Evolutionary conservation across 2,113 vertebrate genomes (phyloP), one percentile per base, ranked within the genome.

Genomic region (Cyprinodon tularosa): DNA sequence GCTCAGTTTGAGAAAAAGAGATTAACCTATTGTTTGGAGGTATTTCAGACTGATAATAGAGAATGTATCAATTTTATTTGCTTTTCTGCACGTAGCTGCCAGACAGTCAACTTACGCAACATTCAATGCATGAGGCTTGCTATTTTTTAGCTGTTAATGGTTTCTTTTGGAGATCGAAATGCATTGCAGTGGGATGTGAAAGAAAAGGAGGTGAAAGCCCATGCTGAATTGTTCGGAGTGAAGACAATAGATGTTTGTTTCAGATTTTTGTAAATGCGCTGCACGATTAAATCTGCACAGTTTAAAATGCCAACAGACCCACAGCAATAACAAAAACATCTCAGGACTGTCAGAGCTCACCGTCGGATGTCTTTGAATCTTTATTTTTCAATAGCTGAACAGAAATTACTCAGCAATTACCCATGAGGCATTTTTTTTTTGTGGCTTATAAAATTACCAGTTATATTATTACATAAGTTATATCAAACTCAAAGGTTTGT

Each of bases 101-200:
- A 53, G 76, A 66, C 53, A 29, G 13, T 74, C 13, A 59, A 59
- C 65, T 80, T 15, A 72, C 42, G 4, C 42, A 44, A 0, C 44
- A 65, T 84, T 79, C 69, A 76, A 17, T 37, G 39, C 48, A 40
- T 20, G 14, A 62, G 60, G 66, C 68, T 70, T 37, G 12, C 39
- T 73, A 72, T 76, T 17, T 1, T 47, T n/a, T 67, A 17, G 59
- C 65, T 57, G n/a, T 66, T 42, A 76, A 48, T 65, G 71, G 50
- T 48, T 36, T 71, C 75, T 20, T 81, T 63, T 39, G 66, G 76
- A 84, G 48, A 53, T 68, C 62, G 29, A 50, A 10, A 62, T 57
- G 22, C 12, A 42, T 72, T 88, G 75, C 59, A 39, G 64, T 60
- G 66, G 65, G 66, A 83, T 62, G 66, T 71, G 75, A 81, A 29